Conservation (phyloP, 2,113 vertebrate genomes). For the Nestor notabilis region DNA sequence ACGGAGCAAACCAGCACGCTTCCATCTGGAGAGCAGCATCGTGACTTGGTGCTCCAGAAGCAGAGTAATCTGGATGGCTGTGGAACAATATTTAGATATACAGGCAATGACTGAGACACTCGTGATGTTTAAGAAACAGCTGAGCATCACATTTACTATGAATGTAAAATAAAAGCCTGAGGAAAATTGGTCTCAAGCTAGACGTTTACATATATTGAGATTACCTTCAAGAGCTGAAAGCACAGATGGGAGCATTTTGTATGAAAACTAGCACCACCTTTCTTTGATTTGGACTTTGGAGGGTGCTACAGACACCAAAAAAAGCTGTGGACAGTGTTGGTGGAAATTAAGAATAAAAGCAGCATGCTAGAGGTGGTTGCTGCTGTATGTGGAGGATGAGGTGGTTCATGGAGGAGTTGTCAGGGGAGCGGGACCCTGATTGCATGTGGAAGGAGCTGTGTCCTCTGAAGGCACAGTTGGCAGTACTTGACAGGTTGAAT, state of each 20-base stretch:
- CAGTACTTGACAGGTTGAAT: accelerated
- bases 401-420: neutral
- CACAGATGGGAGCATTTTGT: neutral
- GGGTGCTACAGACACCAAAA: neutral
- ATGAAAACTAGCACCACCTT: neutral
- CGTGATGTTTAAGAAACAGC: neutral
- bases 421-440: neutral
- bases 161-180: neutral
- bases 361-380: accelerated
- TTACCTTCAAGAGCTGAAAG: neutral
- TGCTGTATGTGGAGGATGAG: neutral
- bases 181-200: neutral
- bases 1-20: accelerated
- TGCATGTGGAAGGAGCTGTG: neutral
- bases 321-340: neutral
- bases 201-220: neutral
- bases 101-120: neutral
- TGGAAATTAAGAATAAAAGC: neutral
- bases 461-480: neutral
- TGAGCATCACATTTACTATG: neutral
- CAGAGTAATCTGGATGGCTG: neutral
- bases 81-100: neutral
- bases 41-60: neutral
- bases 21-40: accelerated
- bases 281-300: neutral